A percentile compares a stretch with the other conserved stretches of the same genome.
These are phyloP conservation scores for Caloenas nicobarica DNA, from an alignment of 2,113 vertebrate species.

Conservation along the genomic window DNA sequence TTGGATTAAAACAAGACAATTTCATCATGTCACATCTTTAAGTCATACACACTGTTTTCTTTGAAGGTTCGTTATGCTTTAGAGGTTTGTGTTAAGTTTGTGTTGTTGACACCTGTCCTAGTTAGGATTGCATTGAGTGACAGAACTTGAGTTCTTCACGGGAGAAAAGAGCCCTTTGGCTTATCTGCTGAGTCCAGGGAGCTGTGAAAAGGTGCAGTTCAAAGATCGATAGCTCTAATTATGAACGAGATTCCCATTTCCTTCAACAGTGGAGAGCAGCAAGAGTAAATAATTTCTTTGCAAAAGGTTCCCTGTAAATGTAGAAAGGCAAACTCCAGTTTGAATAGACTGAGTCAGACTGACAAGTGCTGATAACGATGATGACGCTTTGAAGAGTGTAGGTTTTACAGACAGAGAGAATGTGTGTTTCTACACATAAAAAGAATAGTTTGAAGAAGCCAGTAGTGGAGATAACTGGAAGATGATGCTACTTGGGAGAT, in stretches of 20 bases:
- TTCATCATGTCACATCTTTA: not conserved
- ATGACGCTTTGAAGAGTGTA: not conserved
- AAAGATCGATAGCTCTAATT: constrained; percentile 9
- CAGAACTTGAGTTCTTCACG: not conserved
- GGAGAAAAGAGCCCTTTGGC: not conserved
- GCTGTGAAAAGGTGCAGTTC: not conserved
- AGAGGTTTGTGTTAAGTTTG: not conserved
- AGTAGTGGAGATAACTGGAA: not conserved
- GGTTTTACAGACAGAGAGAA: not conserved
- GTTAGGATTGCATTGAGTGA: not conserved
- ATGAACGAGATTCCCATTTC: constrained; percentile 11
- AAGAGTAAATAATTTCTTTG: constrained; percentile 2
- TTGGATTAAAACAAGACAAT: not conserved
- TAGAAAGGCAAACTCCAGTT: not conserved
- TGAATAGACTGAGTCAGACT: constrained; percentile 20
- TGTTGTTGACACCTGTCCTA: not conserved
- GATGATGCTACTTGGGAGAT: not conserved
- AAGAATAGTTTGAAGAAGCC: not conserved
- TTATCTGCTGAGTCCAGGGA: not conserved
- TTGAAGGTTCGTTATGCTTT: not conserved
- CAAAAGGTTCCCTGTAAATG: not conserved
- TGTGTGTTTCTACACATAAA: not conserved
- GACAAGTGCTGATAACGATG: not conserved
- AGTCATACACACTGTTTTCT: not conserved
- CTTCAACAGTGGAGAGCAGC: not conserved